These are phyloP conservation scores for Tiliacea citrago DNA, from an alignment of 2,888 invertebrate genomes.

Conservation along the genomic window DNA sequence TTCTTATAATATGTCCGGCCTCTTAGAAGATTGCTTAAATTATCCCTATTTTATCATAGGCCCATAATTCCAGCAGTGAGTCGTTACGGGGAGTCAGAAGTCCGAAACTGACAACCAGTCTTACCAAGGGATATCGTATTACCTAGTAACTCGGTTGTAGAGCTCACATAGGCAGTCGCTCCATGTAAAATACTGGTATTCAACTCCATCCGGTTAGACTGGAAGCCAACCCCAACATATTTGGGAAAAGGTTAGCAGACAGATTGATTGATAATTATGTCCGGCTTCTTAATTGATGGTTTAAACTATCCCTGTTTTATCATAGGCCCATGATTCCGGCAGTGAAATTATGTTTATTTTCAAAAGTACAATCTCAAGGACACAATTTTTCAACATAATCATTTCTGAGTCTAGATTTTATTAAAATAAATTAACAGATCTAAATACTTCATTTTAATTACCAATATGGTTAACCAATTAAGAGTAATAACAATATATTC, in stretches of 20 bases:
- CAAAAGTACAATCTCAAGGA: slow-evolving; percentile 10
- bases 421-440: slow-evolving; percentile 49
- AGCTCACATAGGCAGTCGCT: too few species aligned
- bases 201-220: too few species aligned
- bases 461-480: slow-evolving; percentile 49
- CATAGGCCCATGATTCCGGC: neutral
- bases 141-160: too few species aligned
- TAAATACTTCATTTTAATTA: slow-evolving; percentile 38
- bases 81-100: too few species aligned
- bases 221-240: too few species aligned
- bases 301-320: slow-evolving; percentile 1
- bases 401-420: slow-evolving; percentile 18
- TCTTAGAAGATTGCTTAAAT: neutral
- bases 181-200: too few species aligned
- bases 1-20: neutral
- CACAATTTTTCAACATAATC: slow-evolving; percentile 15
- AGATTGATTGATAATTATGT: neutral
- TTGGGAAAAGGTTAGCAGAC: too few species aligned
- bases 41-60: neutral
- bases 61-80: slow-evolving; percentile 1
- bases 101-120: too few species aligned
- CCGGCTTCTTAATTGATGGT: neutral
- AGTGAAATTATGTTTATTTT: slow-evolving; percentile 1
- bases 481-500: slow-evolving; percentile 47
- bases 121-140: too few species aligned